Evolutionary conservation across 2,888 invertebrate genomes (phyloP).

Genomic region (Platycnemis pennipes): DNA sequence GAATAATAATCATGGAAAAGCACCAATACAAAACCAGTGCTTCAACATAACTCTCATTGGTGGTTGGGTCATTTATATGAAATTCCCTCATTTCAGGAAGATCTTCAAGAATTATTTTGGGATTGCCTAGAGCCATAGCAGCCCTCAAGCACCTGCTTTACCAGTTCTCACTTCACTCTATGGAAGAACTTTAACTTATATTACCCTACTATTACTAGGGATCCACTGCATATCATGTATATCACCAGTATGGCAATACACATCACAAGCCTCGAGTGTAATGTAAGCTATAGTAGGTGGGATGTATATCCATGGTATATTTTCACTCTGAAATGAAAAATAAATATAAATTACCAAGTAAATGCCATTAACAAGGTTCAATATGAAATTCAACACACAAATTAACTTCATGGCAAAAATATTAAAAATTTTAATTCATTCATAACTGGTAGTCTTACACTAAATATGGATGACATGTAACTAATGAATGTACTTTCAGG

Average conservation of each 20-base stretch:
- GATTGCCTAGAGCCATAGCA: too few relatives aligned
- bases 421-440: neutral
- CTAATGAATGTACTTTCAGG: neutral
- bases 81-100: too few relatives aligned
- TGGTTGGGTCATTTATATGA: neutral
- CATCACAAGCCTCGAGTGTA: neutral
- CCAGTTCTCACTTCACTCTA: too few relatives aligned
- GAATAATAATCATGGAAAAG: too few relatives aligned
- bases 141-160: too few relatives aligned
- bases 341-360: neutral
- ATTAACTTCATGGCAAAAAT: neutral
- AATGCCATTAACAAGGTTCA: neutral
- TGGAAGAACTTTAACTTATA: neutral
- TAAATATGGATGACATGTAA: neutral
- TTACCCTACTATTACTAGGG: neutral
- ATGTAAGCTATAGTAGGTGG: neutral
- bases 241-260: neutral
- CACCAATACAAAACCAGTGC: too few relatives aligned
- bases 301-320: constrained; percentile 13
- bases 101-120: too few relatives aligned
- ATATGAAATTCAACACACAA: neutral
- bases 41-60: too few relatives aligned
- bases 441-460: neutral
- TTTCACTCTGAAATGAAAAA: neutral
- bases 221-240: constrained; percentile 34